Conservation (phyloP, 2,113 vertebrate species). For the Coryphaenoides rupestris region DNA sequence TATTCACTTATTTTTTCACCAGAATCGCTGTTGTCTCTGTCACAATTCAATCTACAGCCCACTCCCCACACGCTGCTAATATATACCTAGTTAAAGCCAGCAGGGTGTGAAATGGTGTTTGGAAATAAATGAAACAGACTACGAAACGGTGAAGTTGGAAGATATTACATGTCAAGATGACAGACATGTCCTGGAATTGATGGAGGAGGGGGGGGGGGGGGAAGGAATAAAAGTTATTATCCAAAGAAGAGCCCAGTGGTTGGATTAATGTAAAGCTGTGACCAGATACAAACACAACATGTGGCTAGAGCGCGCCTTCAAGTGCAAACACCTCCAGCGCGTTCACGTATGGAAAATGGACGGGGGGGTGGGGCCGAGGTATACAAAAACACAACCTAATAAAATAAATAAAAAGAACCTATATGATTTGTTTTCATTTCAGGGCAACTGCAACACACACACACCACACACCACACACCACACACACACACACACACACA, state of each 20-base stretch:
- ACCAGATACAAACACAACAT: constrained; percentile 21
- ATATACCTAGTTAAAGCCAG: constrained; percentile 96
- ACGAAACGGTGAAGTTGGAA: constrained; percentile 89
- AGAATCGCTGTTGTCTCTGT: constrained; percentile 95
- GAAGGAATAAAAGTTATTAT: constrained; percentile 95
- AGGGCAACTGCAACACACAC: too few relatives aligned
- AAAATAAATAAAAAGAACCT: too few relatives aligned
- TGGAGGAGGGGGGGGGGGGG: constrained; percentile 52
- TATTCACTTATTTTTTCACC: constrained; percentile 97
- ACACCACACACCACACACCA: too few relatives aligned
- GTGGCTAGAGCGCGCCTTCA: neutral
- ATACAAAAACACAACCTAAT: too few relatives aligned
- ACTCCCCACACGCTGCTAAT: constrained; percentile 93
- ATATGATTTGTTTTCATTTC: too few relatives aligned
- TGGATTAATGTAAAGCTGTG: constrained; percentile 97
- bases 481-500: too few relatives aligned
- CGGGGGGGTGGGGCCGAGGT: neutral
- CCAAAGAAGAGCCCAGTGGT: constrained; percentile 82
- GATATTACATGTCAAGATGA: constrained; percentile 98
- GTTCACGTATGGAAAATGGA: too few relatives aligned
- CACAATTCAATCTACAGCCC: constrained; percentile 98
- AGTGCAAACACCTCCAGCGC: neutral
- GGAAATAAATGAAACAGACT: constrained; percentile 99
- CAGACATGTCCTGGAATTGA: constrained; percentile 98
- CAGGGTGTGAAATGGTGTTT: constrained; percentile 99